Conservation (phyloP, 2,113 vertebrate species). For the Psilopsiagon aurifrons region DNA sequence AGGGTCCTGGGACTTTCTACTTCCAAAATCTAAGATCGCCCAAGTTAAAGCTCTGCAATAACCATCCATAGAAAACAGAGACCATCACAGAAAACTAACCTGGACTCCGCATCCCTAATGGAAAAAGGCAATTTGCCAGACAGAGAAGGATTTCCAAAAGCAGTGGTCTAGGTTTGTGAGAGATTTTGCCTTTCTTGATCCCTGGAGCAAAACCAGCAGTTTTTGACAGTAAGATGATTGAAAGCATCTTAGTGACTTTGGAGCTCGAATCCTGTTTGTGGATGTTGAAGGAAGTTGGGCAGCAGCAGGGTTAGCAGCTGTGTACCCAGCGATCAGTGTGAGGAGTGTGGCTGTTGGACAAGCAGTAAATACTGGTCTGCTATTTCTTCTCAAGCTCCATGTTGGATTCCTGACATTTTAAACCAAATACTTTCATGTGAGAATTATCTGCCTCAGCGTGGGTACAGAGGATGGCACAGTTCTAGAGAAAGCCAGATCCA, state of each 20-base stretch:
- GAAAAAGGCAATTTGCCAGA: background rate
- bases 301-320: background rate
- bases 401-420: slow-evolving; percentile 28
- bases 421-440: background rate
- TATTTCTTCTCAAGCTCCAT: background rate
- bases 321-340: background rate
- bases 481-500: slow-evolving; percentile 16
- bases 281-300: background rate
- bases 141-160: background rate
- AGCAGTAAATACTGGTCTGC: background rate
- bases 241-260: background rate
- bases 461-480: background rate
- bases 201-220: background rate
- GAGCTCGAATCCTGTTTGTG: background rate
- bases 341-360: background rate
- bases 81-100: background rate
- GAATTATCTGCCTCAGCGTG: background rate
- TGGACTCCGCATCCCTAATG: background rate
- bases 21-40: background rate
- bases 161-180: background rate
- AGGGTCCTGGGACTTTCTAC: background rate
- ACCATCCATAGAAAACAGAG: background rate
- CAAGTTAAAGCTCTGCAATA: background rate
- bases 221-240: background rate
- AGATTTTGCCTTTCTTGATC: background rate